Conservation (phyloP, 2,113 vertebrate species). For the Pholis gunnellus region DNA sequence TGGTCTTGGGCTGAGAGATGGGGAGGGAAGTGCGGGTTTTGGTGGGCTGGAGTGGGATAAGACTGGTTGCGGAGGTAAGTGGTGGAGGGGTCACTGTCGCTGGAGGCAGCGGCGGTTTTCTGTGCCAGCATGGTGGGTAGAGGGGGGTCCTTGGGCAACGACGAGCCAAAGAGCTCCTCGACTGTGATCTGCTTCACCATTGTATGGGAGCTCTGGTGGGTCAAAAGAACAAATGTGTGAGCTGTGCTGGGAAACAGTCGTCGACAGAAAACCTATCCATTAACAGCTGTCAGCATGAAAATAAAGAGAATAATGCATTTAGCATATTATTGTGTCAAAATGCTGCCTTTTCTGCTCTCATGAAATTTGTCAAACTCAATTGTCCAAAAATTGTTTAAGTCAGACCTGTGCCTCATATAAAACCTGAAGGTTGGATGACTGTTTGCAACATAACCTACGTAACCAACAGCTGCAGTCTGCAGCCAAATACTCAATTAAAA, state of each 20-base stretch:
- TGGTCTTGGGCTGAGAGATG: conserved; percentile 82
- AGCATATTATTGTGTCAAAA: neutral
- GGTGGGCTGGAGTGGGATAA: conserved; percentile 83
- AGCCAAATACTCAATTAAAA: neutral
- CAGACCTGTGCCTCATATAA: neutral
- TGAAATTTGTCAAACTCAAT: neutral
- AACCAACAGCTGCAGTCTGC: neutral
- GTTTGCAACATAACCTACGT: neutral
- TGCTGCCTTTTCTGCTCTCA: neutral
- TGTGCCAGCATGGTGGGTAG: conserved; percentile 73
- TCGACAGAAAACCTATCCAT: neutral
- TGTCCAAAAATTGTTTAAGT: neutral
- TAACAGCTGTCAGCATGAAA: neutral
- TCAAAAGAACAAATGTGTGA: conserved; percentile 14
- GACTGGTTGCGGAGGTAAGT: conserved; percentile 80
- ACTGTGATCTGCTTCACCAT: conserved; percentile 96
- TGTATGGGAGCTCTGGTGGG: conserved; percentile 84
- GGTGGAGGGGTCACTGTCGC: conserved; percentile 81
- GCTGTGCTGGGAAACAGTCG: neutral
- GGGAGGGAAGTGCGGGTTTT: conserved; percentile 83
- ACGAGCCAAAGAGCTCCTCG: conserved; percentile 96
- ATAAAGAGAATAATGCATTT: neutral
- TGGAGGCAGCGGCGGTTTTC: conserved; percentile 59
- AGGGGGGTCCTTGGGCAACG: conserved; percentile 91
- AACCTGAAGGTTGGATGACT: neutral